Conservation (phyloP, 2,113 vertebrate genomes). For the Hydrochoerus hydrochaeris region DNA sequence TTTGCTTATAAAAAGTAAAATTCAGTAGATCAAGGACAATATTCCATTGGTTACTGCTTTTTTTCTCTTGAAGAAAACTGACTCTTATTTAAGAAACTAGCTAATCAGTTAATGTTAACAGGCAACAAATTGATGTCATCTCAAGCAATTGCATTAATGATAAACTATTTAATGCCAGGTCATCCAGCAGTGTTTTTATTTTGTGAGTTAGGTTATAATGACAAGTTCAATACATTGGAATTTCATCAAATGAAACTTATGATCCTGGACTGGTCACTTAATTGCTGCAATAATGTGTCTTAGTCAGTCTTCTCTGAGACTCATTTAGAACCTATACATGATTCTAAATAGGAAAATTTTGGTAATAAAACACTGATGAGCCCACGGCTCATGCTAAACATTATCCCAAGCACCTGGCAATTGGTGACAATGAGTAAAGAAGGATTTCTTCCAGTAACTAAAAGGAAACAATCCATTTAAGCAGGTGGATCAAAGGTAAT, state of each 20-base stretch:
- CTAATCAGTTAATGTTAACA: neutral
- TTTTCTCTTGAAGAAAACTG: neutral
- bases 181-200: neutral
- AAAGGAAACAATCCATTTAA: neutral
- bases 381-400: neutral
- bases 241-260: neutral
- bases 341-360: neutral
- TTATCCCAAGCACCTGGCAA: neutral
- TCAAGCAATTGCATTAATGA: neutral
- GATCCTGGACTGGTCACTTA: neutral
- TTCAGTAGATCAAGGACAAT: neutral
- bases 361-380: fast-evolving
- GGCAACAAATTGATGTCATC: neutral
- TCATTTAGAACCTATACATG: neutral
- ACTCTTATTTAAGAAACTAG: neutral
- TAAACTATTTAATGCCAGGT: neutral
- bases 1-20: neutral
- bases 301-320: neutral
- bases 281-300: no score
- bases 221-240: neutral
- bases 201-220: neutral
- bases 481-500: neutral
- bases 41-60: neutral
- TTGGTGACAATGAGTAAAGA: no score
- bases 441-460: no score